Percentiles rank a stretch among this genome's conserved stretches.
phyloP scores from a whole-genome alignment of 2,797 vertebrate genomes.

The Sebastes nivosus region DNA sequence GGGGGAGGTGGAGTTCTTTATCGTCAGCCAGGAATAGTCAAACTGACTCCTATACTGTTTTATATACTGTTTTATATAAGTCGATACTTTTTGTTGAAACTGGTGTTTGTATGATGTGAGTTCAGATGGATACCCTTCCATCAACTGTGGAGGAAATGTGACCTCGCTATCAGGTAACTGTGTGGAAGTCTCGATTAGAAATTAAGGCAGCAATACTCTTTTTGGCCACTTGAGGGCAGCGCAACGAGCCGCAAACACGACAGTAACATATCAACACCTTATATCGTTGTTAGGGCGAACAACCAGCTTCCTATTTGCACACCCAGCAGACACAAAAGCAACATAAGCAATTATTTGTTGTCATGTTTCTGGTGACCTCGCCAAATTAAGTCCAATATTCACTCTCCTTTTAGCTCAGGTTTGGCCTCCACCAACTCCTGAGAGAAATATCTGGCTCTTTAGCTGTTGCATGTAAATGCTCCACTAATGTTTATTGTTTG shows the following conservation, averaged over 20 bases:
- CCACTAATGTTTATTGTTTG: background rate
- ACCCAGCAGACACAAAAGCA: background rate
- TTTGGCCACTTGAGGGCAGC: background rate
- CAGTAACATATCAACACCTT: background rate
- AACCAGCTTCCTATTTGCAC: background rate
- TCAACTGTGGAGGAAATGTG: background rate
- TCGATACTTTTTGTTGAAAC: background rate
- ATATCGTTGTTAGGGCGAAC: background rate
- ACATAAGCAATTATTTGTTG: background rate
- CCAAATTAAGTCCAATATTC: background rate
- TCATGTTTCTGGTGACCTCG: background rate
- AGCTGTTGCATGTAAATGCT: background rate
- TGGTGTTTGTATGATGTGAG: background rate
- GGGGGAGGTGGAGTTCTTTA: constrained; percentile 47
- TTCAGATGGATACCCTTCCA: background rate
- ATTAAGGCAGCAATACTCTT: background rate
- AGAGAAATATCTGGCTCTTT: background rate
- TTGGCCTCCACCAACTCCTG: background rate
- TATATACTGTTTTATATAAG: constrained; percentile 9
- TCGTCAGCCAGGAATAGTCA: constrained; percentile 44
- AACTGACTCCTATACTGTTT: constrained; percentile 30
- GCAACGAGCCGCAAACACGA: background rate
- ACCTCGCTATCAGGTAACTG: background rate
- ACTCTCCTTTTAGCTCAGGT: background rate
- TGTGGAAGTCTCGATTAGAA: background rate